phyloP scores from a whole-genome alignment of 2,113 vertebrate species.

The Sus scrofa region DNA sequence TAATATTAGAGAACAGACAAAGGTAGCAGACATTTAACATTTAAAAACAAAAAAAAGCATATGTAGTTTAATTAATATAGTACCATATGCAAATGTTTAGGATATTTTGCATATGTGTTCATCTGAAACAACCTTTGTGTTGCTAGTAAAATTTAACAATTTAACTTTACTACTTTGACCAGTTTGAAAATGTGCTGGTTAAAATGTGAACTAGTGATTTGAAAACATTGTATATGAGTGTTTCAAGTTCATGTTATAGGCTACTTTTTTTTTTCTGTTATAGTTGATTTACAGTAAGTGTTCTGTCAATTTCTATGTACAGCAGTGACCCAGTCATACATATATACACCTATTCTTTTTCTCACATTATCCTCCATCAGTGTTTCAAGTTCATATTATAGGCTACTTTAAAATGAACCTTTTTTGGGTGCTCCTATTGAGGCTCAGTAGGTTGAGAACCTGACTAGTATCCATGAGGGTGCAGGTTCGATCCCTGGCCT shows the following conservation, averaged over 20 bases:
- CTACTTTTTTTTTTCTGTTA: neutral
- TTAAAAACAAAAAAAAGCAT: neutral
- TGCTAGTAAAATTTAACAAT: constrained; percentile 37
- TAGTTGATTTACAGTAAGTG: too few species aligned
- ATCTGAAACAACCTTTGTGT: neutral
- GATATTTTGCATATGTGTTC: neutral
- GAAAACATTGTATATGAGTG: constrained; percentile 31
- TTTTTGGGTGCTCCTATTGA: neutral
- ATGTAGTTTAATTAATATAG: neutral
- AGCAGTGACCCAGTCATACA: too few species aligned
- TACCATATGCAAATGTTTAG: neutral
- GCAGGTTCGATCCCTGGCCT: too few species aligned
- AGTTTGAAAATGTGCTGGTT: constrained; percentile 41
- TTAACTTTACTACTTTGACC: neutral
- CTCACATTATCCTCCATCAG: neutral
- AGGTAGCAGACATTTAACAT: neutral
- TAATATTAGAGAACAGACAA: neutral
- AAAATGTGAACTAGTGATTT: constrained; percentile 9
- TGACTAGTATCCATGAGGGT: too few species aligned
- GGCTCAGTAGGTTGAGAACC: too few species aligned
- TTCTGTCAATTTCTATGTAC: too few species aligned
- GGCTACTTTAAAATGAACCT: constrained; percentile 9
- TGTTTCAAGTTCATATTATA: neutral
- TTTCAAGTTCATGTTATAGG: neutral
- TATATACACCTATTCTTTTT: too few species aligned